A percentile compares a stretch with the other conserved stretches of the same genome.
These are phyloP conservation scores for Hypocryptadius cinnamomeus DNA, from an alignment of 2,113 vertebrate species.

Conservation along the genomic window DNA sequence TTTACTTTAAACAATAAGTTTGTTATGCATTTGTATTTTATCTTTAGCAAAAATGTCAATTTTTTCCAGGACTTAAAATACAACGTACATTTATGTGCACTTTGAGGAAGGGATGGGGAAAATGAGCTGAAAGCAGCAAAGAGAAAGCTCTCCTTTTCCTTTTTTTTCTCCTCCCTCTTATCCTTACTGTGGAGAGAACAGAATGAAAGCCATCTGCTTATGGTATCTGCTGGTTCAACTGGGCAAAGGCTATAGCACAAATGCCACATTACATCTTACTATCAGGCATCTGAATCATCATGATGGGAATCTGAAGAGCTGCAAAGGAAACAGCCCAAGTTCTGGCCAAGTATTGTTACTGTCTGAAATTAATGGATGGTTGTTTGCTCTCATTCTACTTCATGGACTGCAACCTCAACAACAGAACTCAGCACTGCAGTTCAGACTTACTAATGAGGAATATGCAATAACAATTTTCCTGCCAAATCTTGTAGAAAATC, in stretches of 20 bases:
- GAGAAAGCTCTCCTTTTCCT: neutral
- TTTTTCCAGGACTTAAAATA: neutral
- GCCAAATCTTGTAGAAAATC: neutral
- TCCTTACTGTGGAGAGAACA: neutral
- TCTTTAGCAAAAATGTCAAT: neutral
- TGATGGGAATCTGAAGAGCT: neutral
- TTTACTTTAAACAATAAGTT: neutral
- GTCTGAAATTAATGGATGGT: neutral
- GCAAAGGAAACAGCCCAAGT: neutral
- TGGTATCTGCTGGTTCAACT: neutral
- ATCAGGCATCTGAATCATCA: neutral
- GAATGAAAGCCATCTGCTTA: slow-evolving; percentile 9
- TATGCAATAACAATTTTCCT: neutral
- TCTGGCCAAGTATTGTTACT: neutral
- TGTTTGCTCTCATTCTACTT: neutral
- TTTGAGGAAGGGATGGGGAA: neutral
- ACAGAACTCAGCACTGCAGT: neutral
- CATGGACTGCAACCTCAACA: neutral
- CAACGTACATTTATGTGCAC: accelerated
- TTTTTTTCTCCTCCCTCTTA: neutral
- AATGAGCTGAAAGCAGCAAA: neutral
- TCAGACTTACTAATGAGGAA: neutral
- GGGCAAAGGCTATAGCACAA: neutral
- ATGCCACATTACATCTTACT: neutral
- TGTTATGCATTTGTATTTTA: neutral